Percentiles rank a stretch among this genome's conserved stretches.
phyloP scores from a whole-genome alignment of 2,888 invertebrate species.

The Cheilosia soror region DNA sequence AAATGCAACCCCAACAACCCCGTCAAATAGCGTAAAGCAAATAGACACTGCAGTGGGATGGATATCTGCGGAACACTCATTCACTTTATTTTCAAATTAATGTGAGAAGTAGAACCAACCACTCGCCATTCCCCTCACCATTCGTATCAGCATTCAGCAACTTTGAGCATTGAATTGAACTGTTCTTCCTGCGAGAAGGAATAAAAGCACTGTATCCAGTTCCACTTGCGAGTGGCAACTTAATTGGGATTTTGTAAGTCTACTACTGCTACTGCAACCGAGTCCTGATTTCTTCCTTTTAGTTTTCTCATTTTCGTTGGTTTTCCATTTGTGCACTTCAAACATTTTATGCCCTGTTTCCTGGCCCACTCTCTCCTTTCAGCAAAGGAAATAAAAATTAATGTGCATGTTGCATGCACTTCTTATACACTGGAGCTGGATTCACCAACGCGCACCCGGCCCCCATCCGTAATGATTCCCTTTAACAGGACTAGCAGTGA shows the following conservation, averaged over 20 bases:
- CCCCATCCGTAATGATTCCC: slow-evolving; percentile 21
- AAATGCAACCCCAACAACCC: slow-evolving; percentile 65
- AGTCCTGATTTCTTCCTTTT: slow-evolving; percentile 39
- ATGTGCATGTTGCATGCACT: slow-evolving; percentile 62
- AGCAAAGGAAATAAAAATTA: slow-evolving; percentile 43
- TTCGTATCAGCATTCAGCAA: background rate
- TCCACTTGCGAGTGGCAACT: slow-evolving; percentile 55
- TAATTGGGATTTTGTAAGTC: slow-evolving; percentile 63
- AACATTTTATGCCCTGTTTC: slow-evolving; percentile 26
- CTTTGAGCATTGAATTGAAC: slow-evolving; percentile 56
- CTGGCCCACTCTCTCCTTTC: background rate
- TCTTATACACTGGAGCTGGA: background rate
- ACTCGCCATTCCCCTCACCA: background rate
- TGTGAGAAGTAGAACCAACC: slow-evolving; percentile 42
- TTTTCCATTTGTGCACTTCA: slow-evolving; percentile 37
- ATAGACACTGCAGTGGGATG: slow-evolving; percentile 29
- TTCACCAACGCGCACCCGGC: background rate
- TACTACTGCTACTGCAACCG: background rate
- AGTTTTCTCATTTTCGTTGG: slow-evolving; percentile 35
- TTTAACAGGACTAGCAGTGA: background rate
- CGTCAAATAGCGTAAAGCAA: slow-evolving; percentile 50
- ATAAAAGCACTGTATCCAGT: slow-evolving; percentile 36
- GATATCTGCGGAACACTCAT: slow-evolving; percentile 48
- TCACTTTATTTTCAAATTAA: slow-evolving; percentile 68
- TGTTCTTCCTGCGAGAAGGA: slow-evolving; percentile 13